phyloP scores from a whole-genome alignment of 2,113 vertebrate species.

The Lophura nycthemera region DNA sequence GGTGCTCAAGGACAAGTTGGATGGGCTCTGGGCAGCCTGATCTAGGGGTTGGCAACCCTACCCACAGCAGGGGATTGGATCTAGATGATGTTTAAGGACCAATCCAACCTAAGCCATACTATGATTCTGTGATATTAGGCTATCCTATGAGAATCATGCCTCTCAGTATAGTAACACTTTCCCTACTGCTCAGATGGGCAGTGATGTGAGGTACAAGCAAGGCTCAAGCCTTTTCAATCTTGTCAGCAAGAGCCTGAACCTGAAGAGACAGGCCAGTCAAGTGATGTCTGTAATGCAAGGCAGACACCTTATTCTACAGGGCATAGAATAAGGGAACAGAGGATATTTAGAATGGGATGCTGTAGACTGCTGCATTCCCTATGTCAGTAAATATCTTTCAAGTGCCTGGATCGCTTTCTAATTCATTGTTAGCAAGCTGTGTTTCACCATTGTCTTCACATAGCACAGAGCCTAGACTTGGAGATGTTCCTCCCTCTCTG shows the following conservation, averaged over 20 bases:
- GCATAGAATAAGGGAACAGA: neutral
- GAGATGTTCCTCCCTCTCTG: neutral
- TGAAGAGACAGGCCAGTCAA: fast-evolving
- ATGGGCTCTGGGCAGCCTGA: no score
- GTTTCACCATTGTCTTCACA: fast-evolving
- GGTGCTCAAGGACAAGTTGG: no score
- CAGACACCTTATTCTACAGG: neutral
- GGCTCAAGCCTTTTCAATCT: neutral
- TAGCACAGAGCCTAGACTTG: neutral
- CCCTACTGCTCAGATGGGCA: neutral
- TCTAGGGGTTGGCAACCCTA: no score
- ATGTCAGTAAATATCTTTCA: neutral
- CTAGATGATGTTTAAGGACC: neutral
- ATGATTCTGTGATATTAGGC: neutral
- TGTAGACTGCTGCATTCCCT: neutral
- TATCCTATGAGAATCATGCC: neutral
- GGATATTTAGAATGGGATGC: neutral
- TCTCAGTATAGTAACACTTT: fast-evolving
- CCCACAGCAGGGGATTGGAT: neutral
- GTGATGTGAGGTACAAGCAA: neutral
- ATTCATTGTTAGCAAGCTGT: fast-evolving
- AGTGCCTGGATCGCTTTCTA: fast-evolving
- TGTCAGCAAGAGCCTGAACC: neutral
- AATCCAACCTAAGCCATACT: neutral
- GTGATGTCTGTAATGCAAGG: neutral